Evolutionary conservation across 2,797 vertebrate genomes (phyloP).

Genomic region (Coregonus ussuriensis): DNA sequence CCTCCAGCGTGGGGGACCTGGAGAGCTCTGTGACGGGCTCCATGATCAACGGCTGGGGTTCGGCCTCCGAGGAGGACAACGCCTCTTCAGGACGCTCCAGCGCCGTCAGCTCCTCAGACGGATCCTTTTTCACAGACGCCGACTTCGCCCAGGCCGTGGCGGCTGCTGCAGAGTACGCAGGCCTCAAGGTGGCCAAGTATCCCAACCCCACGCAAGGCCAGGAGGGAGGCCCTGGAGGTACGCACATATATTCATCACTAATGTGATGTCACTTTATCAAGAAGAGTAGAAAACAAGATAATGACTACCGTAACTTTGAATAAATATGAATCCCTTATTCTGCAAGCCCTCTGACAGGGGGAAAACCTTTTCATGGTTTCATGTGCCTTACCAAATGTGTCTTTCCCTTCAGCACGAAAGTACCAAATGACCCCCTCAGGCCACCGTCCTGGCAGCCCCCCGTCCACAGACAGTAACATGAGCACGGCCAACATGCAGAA

Average conservation of each 20-base stretch:
- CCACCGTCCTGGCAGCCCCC: constrained; percentile 90
- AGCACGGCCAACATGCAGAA: constrained; percentile 92
- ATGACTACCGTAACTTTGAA: no score
- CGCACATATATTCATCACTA: background rate
- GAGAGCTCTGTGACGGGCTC: constrained; percentile 98
- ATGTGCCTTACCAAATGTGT: background rate
- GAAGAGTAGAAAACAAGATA: no score
- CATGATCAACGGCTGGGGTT: constrained; percentile 99
- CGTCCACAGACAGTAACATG: constrained; percentile 97
- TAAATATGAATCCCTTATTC: no score
- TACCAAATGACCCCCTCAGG: constrained; percentile 88
- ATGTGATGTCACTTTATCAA: background rate
- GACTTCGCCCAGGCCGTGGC: constrained; percentile 98
- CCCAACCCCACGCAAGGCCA: constrained; percentile 70
- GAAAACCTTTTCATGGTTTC: background rate
- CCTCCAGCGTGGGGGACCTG: constrained; percentile 94
- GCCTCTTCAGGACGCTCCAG: constrained; percentile 96
- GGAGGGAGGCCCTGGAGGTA: constrained; percentile 67
- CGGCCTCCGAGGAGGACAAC: constrained; percentile 97
- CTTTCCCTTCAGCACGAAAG: constrained; percentile 82
- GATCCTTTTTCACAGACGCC: constrained; percentile 96
- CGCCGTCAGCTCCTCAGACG: constrained; percentile 92
- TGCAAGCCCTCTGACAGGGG: background rate
- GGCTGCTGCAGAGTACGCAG: constrained; percentile 93
- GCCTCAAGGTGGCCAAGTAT: constrained; percentile 88